phyloP scores from a whole-genome alignment of 2,113 vertebrate species.

The Ammodramus savannarum region DNA sequence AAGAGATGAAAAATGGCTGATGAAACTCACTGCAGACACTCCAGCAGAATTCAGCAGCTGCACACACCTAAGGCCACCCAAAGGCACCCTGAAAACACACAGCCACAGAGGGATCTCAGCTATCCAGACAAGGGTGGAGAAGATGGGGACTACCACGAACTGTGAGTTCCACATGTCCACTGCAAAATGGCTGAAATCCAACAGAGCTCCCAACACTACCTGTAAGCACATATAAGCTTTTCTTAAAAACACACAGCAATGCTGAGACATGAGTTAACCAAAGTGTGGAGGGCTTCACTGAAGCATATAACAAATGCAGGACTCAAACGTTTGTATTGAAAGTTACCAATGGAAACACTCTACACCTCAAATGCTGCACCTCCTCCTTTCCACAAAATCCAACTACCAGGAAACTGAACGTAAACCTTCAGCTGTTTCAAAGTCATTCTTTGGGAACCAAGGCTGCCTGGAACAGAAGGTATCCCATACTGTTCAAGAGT shows the following conservation, averaged over 20 bases:
- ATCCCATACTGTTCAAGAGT: background rate
- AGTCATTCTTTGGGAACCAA: background rate
- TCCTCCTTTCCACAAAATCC: background rate
- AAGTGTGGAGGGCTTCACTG: background rate
- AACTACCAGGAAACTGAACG: background rate
- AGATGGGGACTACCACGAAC: background rate
- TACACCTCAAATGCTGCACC: background rate
- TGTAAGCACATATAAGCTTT: background rate
- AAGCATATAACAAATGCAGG: background rate
- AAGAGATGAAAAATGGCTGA: background rate
- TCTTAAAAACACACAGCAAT: background rate
- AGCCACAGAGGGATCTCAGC: background rate
- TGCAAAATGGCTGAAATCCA: background rate
- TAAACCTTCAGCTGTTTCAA: background rate
- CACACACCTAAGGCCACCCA: background rate
- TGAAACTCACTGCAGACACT: background rate
- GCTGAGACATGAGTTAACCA: background rate
- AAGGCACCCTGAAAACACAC: background rate
- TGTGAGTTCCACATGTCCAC: background rate
- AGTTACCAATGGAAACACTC: background rate
- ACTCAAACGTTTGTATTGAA: background rate
- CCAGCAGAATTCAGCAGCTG: background rate
- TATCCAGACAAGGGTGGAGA: background rate
- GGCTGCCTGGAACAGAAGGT: background rate
- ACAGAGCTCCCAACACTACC: background rate